These are phyloP conservation scores for Poeciliopsis paucimaculata DNA, from an alignment of 2,797 vertebrate species.

Conservation along the genomic window DNA sequence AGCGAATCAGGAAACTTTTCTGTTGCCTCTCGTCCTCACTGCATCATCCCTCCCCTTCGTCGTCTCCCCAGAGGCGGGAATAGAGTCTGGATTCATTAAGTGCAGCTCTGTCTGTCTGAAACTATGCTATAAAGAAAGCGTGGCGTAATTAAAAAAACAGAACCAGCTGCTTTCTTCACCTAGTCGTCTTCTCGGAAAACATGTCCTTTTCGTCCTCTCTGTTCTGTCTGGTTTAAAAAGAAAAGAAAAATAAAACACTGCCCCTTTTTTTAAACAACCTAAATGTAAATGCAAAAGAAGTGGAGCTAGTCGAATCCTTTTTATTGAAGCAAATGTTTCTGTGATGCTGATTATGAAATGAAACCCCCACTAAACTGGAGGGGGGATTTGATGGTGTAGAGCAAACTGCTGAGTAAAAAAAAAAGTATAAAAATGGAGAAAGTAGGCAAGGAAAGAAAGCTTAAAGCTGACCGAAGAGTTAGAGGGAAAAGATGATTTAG, in stretches of 20 bases:
- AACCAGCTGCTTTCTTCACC: constrained; percentile 39
- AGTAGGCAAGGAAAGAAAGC: not conserved
- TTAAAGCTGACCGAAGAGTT: constrained; percentile 41
- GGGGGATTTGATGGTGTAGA: not conserved
- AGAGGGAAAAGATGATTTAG: constrained; percentile 48
- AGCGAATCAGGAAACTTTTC: constrained; percentile 40
- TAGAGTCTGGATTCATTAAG: constrained; percentile 75
- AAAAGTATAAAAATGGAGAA: constrained; percentile 7
- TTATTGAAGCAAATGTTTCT: not conserved
- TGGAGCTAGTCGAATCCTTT: not conserved
- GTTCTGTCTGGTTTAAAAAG: constrained; percentile 11
- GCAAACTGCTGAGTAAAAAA: constrained; percentile 16
- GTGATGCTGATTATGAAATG: not conserved
- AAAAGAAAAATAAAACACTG: constrained; percentile 18
- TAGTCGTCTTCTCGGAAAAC: constrained; percentile 31
- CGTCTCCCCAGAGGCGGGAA: constrained; percentile 66
- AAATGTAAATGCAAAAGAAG: not conserved
- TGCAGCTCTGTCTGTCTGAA: constrained; percentile 67
- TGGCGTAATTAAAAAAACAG: constrained; percentile 69
- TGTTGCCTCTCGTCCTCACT: constrained; percentile 47
- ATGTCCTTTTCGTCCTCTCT: constrained; percentile 15
- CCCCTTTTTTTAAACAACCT: not conserved
- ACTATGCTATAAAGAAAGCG: constrained; percentile 64
- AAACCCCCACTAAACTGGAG: not conserved
- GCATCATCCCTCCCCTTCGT: constrained; percentile 53